Base-by-base conservation (phyloP, 2,797 vertebrate species). In the Xenopus petersii region DNA sequence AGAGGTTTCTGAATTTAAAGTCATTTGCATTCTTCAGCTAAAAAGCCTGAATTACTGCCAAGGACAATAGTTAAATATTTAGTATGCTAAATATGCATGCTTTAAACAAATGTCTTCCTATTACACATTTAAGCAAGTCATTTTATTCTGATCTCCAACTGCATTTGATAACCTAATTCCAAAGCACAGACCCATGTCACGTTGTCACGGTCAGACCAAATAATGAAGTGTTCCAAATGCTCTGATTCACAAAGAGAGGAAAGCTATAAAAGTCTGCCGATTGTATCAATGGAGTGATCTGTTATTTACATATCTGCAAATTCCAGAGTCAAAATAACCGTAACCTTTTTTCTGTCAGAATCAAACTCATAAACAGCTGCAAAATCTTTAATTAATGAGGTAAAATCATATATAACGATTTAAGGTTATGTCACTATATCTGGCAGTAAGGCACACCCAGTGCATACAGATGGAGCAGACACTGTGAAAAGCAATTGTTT, bases 61-160 rank as follows among this genome's bases (percentile, higher is more conserved):
- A 88, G 75, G 71, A 82, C 79, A 87, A 4, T 74, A 83, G 81
- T 88, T 84, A 88, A 89, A 86, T 84, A 88, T 87, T 88, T 88
- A 86, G 75, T 71, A 60, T 77, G 77, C 85, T 81, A 81, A 70
- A 71, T 54, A 82, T 74, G 68, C 64, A 71, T 74, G 74, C 64
- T 79, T 86, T 83, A 82, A 71, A 69, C 86, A 83, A 55, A 83
- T 70, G 71, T 80, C 71, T 87, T 84, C 82, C 79, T 84, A 86
- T 85, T 81, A 81, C 68, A 75, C 82, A 80, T 81, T 70, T 56
- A 85, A 86, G 61, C 55, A 81, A 30, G 9, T 70, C 75, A 64
- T 72, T 86, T 86, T 30, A 21, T 64, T 84, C 73, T 79, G 54
- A 71, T 81, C 74, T 86, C 76, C 85, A 75, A 81, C 79, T 84